A percentile compares a stretch with the other conserved stretches of the same genome.
These are phyloP conservation scores for Hedya salicella DNA, from an alignment of 2,888 invertebrate species.

Conservation along the genomic window DNA sequence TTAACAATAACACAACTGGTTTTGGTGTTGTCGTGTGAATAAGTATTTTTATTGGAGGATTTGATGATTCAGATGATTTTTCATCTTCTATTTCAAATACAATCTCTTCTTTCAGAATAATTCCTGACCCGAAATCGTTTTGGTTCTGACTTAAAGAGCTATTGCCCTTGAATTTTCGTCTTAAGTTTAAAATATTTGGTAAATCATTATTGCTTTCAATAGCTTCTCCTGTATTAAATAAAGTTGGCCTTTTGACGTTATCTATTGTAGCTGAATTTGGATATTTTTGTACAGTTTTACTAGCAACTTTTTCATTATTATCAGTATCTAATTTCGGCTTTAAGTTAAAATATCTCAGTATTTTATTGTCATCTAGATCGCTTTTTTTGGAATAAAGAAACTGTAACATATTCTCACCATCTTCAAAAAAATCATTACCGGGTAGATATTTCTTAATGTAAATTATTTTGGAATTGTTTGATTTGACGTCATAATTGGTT, in stretches of 20 bases:
- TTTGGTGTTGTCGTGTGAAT: slow-evolving; percentile 17
- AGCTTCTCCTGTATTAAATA: background rate
- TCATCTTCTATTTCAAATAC: slow-evolving; percentile 38
- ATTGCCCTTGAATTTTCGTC: background rate
- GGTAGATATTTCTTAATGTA: background rate
- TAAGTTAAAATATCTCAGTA: background rate
- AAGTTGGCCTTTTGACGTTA: background rate
- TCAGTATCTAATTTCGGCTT: background rate
- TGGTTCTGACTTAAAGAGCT: slow-evolving; percentile 12
- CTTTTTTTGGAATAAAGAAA: background rate
- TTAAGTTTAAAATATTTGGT: slow-evolving; percentile 2
- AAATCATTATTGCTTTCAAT: background rate
- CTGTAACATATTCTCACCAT: background rate
- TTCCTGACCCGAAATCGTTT: slow-evolving; percentile 7
- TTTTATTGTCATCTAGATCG: background rate
- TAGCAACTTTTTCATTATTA: background rate
- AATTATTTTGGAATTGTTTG: slow-evolving; percentile 12
- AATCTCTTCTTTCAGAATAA: slow-evolving; percentile 41
- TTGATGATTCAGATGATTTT: background rate
- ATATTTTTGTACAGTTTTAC: background rate
- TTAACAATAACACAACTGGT: background rate
- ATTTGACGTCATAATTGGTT: background rate
- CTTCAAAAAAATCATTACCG: background rate
- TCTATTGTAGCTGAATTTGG: background rate
- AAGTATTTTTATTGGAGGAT: background rate